These are phyloP conservation scores for Zosterops lateralis DNA, from an alignment of 2,113 vertebrate species.

Conservation along the genomic window DNA sequence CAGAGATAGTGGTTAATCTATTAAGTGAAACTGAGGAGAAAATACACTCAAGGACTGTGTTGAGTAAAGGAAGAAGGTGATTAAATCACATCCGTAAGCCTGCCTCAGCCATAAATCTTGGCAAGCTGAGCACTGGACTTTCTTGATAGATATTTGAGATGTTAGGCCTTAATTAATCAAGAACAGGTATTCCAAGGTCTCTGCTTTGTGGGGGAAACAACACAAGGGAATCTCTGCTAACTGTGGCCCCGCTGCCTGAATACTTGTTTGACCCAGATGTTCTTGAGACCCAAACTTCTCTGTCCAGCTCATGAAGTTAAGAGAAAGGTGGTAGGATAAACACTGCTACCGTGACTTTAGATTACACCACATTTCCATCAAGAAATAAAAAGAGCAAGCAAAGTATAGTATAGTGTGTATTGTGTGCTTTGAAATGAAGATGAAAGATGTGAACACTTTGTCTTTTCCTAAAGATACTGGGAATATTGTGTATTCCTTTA, in stretches of 20 bases:
- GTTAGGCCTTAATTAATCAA: background rate
- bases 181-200: background rate
- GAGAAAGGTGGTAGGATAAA: background rate
- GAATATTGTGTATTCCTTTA: background rate
- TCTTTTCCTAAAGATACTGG: background rate
- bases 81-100: background rate
- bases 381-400: background rate
- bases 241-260: background rate
- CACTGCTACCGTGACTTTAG: background rate
- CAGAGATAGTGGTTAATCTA: background rate
- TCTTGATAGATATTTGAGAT: background rate
- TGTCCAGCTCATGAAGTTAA: background rate
- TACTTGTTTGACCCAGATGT: background rate
- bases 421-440: background rate
- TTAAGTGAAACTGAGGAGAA: background rate
- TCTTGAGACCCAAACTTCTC: background rate
- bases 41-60: background rate
- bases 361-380: background rate
- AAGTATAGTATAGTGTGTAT: background rate
- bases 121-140: background rate
- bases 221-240: background rate
- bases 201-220: background rate
- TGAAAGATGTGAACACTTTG: background rate
- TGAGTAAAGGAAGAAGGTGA: background rate
- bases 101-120: background rate